Conservation (phyloP, 2,888 invertebrate genomes). For the Allacma fusca region DNA sequence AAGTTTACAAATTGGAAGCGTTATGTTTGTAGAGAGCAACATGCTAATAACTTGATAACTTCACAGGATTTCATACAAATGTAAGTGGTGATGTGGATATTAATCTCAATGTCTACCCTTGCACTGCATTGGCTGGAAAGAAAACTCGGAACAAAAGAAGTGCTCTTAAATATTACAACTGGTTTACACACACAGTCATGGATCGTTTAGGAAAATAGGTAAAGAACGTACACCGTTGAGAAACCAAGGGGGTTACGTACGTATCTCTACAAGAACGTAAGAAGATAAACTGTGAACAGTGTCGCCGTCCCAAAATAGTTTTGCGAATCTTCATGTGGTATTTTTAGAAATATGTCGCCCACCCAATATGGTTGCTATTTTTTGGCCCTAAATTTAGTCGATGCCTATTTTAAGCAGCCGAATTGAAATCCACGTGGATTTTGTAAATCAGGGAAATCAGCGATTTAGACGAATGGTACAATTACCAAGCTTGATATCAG, state of each 20-base stretch:
- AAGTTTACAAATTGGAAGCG: neutral
- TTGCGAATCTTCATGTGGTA: slow-evolving; percentile 62
- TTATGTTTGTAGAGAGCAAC: neutral
- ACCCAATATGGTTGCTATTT: slow-evolving; percentile 62
- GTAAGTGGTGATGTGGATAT: neutral
- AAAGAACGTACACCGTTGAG: neutral
- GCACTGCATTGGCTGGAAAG: neutral
- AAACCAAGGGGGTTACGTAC: slow-evolving; percentile 12
- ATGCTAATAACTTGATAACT: slow-evolving; percentile 22
- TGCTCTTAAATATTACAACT: neutral
- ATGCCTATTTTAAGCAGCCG: slow-evolving; percentile 57
- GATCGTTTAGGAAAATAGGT: slow-evolving; percentile 1
- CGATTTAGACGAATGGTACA: neutral
- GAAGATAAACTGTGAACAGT: slow-evolving; percentile 9
- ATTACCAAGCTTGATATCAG: no score
- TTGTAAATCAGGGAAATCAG: slow-evolving; percentile 47
- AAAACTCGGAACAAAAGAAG: slow-evolving; percentile 5
- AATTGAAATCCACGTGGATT: slow-evolving; percentile 61
- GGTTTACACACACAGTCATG: neutral
- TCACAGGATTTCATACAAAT: neutral
- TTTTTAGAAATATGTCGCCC: slow-evolving; percentile 62
- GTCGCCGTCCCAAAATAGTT: slow-evolving; percentile 61
- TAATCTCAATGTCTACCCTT: neutral
- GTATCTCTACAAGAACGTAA: neutral
- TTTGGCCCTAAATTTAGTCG: slow-evolving; percentile 62